Evolutionary conservation across 1,140 invertebrate genomes (phyloP).

Genomic region (Trichonephila clavata): DNA sequence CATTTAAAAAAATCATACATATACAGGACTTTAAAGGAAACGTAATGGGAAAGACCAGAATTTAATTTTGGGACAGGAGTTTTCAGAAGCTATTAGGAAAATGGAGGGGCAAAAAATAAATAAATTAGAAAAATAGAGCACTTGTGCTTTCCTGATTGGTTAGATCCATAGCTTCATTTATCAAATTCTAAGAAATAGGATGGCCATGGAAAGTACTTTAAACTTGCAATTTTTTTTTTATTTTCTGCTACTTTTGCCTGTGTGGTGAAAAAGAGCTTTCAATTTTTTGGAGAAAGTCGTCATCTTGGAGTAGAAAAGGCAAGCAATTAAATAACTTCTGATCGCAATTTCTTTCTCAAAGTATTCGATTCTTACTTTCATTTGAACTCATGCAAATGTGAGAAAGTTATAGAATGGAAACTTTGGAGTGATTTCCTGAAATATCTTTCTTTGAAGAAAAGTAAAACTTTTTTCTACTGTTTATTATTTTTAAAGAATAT

Average conservation of each 20-base stretch:
- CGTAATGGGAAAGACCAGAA: too few species aligned
- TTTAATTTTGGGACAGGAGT: neutral
- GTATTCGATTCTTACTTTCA: neutral
- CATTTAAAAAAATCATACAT: too few species aligned
- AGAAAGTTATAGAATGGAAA: neutral
- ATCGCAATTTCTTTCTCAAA: neutral
- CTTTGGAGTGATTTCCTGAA: neutral
- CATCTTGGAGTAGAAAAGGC: neutral
- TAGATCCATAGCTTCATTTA: conserved; percentile 28
- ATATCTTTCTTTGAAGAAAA: too few species aligned
- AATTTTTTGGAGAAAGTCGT: conserved; percentile 16
- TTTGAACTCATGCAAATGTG: neutral
- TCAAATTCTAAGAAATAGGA: conserved; percentile 16
- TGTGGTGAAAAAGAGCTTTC: conserved; percentile 7
- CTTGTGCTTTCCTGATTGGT: neutral
- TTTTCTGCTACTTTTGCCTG: conserved; percentile 7
- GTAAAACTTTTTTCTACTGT: too few species aligned
- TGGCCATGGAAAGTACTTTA: conserved; percentile 12
- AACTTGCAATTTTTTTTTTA: conserved; percentile 22
- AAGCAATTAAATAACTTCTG: conserved; percentile 35
- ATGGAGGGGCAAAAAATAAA: neutral
- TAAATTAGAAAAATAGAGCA: neutral
- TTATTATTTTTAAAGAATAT: too few species aligned
- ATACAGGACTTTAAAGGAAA: too few species aligned
- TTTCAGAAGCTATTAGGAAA: neutral